A percentile compares a stretch with the other conserved stretches of the same genome.
Evolutionary conservation across 2,797 vertebrate species (phyloP).

Genomic region (Mallotus villosus): DNA sequence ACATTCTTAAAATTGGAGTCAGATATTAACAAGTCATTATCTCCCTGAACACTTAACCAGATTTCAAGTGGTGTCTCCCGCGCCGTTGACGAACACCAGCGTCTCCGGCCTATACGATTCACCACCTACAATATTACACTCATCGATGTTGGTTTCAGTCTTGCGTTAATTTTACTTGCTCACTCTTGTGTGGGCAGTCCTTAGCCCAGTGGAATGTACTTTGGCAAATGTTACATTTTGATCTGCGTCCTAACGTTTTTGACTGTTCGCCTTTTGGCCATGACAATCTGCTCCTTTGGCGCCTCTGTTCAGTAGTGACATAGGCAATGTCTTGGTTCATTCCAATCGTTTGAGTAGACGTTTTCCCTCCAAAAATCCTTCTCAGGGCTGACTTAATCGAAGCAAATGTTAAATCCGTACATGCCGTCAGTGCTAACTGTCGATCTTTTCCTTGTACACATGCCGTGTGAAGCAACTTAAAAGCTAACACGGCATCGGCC

Average conservation of each 20-base stretch:
- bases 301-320: conserved; percentile 9
- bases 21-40: too few species aligned
- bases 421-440: conserved; percentile 25
- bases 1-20: too few species aligned
- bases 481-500: conserved; percentile 24
- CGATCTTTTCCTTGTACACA: conserved; percentile 16
- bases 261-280: not conserved
- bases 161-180: conserved; percentile 13
- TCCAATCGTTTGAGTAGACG: not conserved
- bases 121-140: too few species aligned
- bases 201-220: conserved; percentile 26
- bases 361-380: conserved; percentile 18
- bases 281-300: not conserved
- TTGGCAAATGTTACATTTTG: conserved; percentile 33
- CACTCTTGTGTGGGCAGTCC: conserved; percentile 21
- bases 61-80: too few species aligned
- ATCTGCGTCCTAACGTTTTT: conserved; percentile 16
- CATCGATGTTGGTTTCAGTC: not conserved
- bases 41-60: too few species aligned
- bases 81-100: too few species aligned
- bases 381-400: conserved; percentile 28
- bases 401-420: not conserved
- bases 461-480: conserved; percentile 30
- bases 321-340: conserved; percentile 10
- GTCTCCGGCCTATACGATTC: too few species aligned